Evolutionary conservation across 2,113 vertebrate genomes (phyloP).

Genomic region (Cyprinodon brontotheroides): DNA sequence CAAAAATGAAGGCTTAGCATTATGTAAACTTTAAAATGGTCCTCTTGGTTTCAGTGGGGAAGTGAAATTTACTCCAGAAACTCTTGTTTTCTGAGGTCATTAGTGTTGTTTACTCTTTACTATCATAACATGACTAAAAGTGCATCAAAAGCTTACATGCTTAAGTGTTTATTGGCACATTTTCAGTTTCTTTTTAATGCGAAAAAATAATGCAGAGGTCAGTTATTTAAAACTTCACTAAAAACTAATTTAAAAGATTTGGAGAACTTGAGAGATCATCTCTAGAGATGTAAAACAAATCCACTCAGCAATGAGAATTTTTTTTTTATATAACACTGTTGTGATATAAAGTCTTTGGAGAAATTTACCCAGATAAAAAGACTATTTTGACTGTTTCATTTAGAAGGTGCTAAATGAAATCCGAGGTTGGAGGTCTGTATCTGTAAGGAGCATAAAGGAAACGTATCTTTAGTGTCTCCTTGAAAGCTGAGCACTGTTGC

Average conservation of each 20-base stretch:
- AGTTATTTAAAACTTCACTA: conserved; percentile 23
- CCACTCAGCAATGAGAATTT: background rate
- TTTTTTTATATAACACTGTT: background rate
- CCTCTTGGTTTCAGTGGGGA: background rate
- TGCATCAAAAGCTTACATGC: conserved; percentile 4
- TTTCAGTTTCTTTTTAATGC: background rate
- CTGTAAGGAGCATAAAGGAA: background rate
- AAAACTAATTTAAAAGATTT: background rate
- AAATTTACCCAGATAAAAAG: background rate
- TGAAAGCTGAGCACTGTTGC: background rate
- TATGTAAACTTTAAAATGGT: conserved; percentile 17
- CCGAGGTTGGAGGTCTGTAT: too few species aligned
- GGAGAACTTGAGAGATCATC: background rate
- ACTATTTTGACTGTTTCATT: too few species aligned
- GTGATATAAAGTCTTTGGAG: background rate
- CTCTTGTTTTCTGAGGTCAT: background rate
- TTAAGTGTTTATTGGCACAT: background rate
- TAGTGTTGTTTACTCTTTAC: background rate
- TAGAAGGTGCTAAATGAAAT: too few species aligned
- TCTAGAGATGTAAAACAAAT: too few species aligned
- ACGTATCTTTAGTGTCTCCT: background rate
- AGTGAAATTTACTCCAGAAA: background rate
- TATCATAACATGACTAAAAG: background rate
- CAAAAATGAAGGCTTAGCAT: background rate
- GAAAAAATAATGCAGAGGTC: background rate